These are phyloP conservation scores for Syngnathus typhle DNA, from an alignment of 2,113 vertebrate genomes.

Conservation along the genomic window DNA sequence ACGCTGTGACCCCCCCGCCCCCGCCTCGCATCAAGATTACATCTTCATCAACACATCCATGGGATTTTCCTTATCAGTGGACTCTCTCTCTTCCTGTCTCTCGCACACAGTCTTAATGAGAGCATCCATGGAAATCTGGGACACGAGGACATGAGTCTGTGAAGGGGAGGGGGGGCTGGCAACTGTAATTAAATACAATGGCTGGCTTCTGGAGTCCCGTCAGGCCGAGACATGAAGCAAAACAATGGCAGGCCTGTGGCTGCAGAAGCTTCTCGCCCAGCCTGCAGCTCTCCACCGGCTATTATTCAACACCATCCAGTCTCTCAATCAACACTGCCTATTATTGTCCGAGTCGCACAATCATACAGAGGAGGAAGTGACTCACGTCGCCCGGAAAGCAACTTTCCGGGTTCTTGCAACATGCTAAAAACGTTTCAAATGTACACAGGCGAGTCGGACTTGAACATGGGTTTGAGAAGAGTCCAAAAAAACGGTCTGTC, in stretches of 20 bases:
- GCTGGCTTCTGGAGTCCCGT: conserved; percentile 64
- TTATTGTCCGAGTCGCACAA: conserved; percentile 34
- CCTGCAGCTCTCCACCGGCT: conserved; percentile 41
- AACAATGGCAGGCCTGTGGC: conserved; percentile 69
- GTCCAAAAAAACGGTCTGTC: neutral
- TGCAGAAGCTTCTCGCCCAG: conserved; percentile 25
- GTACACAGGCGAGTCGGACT: neutral
- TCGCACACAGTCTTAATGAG: conserved; percentile 61
- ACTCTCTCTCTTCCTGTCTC: conserved; percentile 6
- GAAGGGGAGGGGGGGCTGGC: conserved; percentile 50
- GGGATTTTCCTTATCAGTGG: conserved; percentile 37
- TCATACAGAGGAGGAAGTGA: conserved; percentile 51
- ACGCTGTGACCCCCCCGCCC: conserved; percentile 8
- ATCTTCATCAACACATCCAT: conserved; percentile 13
- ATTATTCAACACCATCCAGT: conserved; percentile 46
- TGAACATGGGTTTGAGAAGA: neutral
- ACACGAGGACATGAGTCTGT: conserved; percentile 65
- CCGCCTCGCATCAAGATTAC: conserved; percentile 14
- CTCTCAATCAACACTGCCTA: conserved; percentile 49
- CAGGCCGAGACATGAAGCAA: conserved; percentile 53
- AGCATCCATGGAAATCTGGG: conserved; percentile 69
- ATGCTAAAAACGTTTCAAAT: conserved; percentile 28
- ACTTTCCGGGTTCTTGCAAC: conserved; percentile 32
- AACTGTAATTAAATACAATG: conserved; percentile 74
- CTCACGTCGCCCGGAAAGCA: conserved; percentile 52